These are phyloP conservation scores for Genyomyrus donnyi DNA, from an alignment of 2,113 vertebrate species.

Conservation along the genomic window DNA sequence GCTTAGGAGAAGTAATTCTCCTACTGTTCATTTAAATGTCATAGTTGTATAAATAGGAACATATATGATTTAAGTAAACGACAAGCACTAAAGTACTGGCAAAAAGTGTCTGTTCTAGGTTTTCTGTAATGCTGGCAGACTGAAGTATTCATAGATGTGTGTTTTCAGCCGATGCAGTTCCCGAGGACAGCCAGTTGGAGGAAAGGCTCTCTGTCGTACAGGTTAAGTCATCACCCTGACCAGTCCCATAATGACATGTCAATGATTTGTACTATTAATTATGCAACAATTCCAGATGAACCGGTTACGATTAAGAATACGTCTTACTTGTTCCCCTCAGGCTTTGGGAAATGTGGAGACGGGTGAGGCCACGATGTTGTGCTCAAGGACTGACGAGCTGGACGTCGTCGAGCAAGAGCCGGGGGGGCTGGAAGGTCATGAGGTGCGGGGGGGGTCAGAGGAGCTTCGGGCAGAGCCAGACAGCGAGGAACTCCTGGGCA, in stretches of 20 bases:
- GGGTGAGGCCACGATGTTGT: constrained; percentile 59
- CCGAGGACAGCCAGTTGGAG: neutral
- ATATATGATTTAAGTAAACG: neutral
- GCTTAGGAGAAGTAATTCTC: neutral
- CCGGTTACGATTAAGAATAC: neutral
- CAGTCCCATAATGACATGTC: neutral
- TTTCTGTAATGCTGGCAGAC: neutral
- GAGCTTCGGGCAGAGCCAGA: constrained; percentile 25
- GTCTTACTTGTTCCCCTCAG: constrained; percentile 36
- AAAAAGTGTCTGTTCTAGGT: neutral
- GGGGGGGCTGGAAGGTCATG: constrained; percentile 61
- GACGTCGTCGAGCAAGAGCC: constrained; percentile 84
- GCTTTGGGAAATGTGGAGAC: constrained; percentile 35
- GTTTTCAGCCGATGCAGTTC: neutral
- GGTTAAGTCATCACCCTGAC: constrained; percentile 46
- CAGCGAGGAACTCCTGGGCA: constrained; percentile 69
- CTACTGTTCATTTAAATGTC: neutral
- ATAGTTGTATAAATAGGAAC: neutral
- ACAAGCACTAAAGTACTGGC: neutral
- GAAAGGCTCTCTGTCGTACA: constrained; percentile 40
- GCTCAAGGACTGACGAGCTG: constrained; percentile 80
- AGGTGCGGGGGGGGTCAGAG: constrained; percentile 60
- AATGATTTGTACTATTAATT: neutral
- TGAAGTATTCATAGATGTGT: neutral
- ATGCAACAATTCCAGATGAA: neutral